phyloP scores from a whole-genome alignment of 2,888 invertebrate species.

The Gryllus longicercus region DNA sequence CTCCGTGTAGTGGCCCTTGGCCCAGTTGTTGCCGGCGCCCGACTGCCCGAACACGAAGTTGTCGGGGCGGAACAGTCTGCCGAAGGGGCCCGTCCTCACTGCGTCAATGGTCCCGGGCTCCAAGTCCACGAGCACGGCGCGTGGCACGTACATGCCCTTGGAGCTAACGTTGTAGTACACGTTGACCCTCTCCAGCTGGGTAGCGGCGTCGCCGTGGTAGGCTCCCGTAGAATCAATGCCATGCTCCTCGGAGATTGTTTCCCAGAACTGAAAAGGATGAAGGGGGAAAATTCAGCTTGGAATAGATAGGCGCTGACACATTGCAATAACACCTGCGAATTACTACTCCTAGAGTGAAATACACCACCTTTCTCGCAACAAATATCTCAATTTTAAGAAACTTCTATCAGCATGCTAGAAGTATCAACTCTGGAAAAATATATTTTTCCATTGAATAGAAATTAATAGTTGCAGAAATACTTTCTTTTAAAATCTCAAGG shows the following conservation, averaged over 20 bases:
- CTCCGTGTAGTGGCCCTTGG: background rate
- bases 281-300: no score
- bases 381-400: no score
- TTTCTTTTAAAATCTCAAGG: no score
- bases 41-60: background rate
- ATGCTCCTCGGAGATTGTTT: background rate
- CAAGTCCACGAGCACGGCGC: background rate
- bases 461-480: no score
- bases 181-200: background rate
- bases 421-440: no score
- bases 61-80: background rate
- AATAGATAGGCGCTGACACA: no score
- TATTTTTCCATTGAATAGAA: no score
- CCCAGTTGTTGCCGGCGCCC: background rate
- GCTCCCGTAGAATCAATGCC: background rate
- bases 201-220: background rate
- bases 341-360: no score
- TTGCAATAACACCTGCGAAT: no score
- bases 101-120: background rate
- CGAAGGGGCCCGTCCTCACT: background rate
- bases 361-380: no score
- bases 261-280: background rate
- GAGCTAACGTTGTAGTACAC: background rate
- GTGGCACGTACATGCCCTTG: background rate
- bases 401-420: no score